Conservation (phyloP, 2,888 invertebrate species). For the Ophion ventricosus region DNA sequence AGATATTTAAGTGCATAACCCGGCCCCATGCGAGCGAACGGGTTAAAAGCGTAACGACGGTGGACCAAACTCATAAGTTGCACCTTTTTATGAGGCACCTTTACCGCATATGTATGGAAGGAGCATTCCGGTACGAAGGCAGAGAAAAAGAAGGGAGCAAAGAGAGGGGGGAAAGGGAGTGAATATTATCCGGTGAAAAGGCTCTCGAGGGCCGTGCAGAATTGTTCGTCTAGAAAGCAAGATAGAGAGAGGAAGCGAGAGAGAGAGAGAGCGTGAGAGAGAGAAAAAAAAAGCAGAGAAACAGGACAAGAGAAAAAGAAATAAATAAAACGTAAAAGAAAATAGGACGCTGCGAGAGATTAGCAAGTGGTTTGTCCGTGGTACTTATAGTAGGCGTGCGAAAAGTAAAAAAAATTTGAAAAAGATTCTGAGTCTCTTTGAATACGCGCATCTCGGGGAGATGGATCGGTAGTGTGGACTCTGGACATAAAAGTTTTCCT, state of each 20-base stretch:
- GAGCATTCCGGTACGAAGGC: constrained; percentile 27
- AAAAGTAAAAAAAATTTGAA: constrained; percentile 24
- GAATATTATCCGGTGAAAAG: constrained; percentile 63
- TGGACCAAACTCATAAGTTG: constrained; percentile 75
- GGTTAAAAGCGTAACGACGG: constrained; percentile 72
- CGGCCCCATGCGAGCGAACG: constrained; percentile 27
- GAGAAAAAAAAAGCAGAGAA: background rate
- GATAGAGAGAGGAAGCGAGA: constrained; percentile 8
- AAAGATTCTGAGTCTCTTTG: constrained; percentile 39
- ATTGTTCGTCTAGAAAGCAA: constrained; percentile 23
- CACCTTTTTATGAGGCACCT: constrained; percentile 75
- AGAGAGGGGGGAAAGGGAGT: constrained; percentile 37
- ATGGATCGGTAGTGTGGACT: constrained; percentile 36
- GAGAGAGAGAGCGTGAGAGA: background rate
- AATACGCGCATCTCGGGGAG: constrained; percentile 46
- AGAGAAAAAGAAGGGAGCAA: constrained; percentile 17
- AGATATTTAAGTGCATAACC: constrained; percentile 60
- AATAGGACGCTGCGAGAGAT: constrained; percentile 42
- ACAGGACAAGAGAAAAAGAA: background rate
- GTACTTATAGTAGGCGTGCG: constrained; percentile 39
- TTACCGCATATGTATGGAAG: constrained; percentile 55
- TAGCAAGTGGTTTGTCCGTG: constrained; percentile 49
- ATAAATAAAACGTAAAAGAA: constrained; percentile 23
- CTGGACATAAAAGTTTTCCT: constrained; percentile 48
- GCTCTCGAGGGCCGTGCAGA: constrained; percentile 25